Base-by-base conservation (phyloP, 2,113 vertebrate genomes). In the Saguinus midas region DNA sequence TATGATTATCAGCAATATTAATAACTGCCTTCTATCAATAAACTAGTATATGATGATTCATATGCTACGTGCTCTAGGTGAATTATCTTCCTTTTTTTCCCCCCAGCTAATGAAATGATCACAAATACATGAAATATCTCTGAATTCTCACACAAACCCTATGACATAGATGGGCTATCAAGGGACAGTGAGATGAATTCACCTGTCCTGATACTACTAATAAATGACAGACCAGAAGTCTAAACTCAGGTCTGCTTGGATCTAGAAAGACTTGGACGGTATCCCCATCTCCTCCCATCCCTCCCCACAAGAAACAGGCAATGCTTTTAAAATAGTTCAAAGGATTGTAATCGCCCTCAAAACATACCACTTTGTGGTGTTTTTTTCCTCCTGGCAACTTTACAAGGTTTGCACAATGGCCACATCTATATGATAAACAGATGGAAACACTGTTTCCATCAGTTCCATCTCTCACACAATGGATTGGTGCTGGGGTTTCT, bases 361-460 rank as follows among this genome's bases (percentile, higher is more conserved):
- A 96, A 93, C 57, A 43, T 43, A 89, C 78, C 0, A 1, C 17
- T 23, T 82, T 79, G n/a, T 87, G 45, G 12, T 70, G 70, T 50
- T 35, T 52, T 70, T 21, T 35, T 43, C 81, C 50, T 87, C 14
- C 37, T 96, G 84, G 75, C 1, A 32, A 90, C 90, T 92, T 94
- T 93, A 86, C 45, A 90, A 45, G 52, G 78, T 82, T 82, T 95
- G 75, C 58, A 72, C 80, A 95, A 86, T 73, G 37, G 72, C 92
- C 90, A 97, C 72, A 57, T 91, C 45, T 93, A 37, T 82, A 92
- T 94, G 80, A 91, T 83, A 48, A 96, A 91, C 66, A 95, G 72
- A 92, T 87, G 82, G 78, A 64, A 16, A 55, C 64, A 37, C 52
- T 32, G 32, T 91, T 91, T 70, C 96, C 93, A 85, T 92, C 50